Evolutionary conservation across 2,113 vertebrate species (phyloP), one percentile per base, ranked within the genome.

Genomic region (Australoheros scitulus): DNA sequence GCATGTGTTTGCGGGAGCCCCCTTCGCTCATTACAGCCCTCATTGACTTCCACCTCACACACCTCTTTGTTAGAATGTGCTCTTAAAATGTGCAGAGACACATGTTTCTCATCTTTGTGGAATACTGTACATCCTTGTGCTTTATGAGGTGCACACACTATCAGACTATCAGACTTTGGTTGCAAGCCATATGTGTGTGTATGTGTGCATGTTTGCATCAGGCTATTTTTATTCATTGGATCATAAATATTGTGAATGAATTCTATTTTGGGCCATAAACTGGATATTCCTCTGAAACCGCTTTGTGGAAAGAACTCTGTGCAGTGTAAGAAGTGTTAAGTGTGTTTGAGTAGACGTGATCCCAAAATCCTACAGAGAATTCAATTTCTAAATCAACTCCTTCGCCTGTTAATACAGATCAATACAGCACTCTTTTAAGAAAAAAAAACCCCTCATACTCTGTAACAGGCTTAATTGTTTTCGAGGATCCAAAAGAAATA

Each of bases 61-160:
- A 70, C 64, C 75, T 88, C 84, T 87, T 87, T 90, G 86, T 90
- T 65, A 55, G 50, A 41, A 79, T 83, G 55, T 59, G 41, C n/a
- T 78, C 60, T 61, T 57, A 29, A 65, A 82, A 76, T 34, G 55
- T 52, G 38, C 70, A 81, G 41, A 61, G 32, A 81, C 29, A 76
- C 52, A 20, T 72, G 55, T 61, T 57, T 78, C 56, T 64, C 22
- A 70, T 79, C 58, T 68, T 79, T 32, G 41, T 61, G 52, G 17
- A 81, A 20, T 57, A 34, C 29, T 56, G 38, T 61, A 11, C 47
- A n/a, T 79, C 41, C 77, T 81, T 77, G 26, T 41, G n/a, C 50
- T 41, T 72, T 26, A 11, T 26, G 5, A 24, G 72, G 59, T 61
- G 55, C 57, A 58, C 14, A 26, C 55, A 29, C 47, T 18, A 47